These are phyloP conservation scores for Oscheius onirici DNA, from an alignment of 2,888 invertebrate genomes.

Conservation along the genomic window DNA sequence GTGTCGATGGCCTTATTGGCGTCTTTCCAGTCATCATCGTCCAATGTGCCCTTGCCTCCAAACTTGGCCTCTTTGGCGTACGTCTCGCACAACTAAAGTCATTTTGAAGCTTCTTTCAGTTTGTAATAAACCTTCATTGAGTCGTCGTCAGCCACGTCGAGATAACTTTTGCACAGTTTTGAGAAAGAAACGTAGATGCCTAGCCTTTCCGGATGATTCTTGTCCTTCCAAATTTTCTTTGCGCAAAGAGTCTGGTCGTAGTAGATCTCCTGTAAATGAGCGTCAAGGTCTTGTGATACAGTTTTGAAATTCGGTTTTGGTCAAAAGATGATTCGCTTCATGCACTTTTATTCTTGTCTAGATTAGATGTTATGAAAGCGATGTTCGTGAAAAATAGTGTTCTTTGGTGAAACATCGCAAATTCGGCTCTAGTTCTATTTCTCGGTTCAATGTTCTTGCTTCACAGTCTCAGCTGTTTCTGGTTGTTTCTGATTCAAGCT, in stretches of 20 bases:
- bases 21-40: constrained; percentile 55
- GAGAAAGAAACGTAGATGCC: constrained; percentile 50
- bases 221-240: constrained; percentile 55
- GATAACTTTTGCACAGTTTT: constrained; percentile 57
- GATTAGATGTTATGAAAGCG: too few species aligned
- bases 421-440: too few species aligned
- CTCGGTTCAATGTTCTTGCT: too few species aligned
- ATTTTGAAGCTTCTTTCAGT: background rate
- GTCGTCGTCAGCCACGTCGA: constrained; percentile 59
- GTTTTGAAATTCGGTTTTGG: background rate
- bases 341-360: too few species aligned
- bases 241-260: constrained; percentile 50
- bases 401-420: too few species aligned
- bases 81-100: constrained; percentile 48
- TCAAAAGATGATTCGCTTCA: background rate
- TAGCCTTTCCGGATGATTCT: constrained; percentile 48
- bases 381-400: too few species aligned
- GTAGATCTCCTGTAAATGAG: constrained; percentile 47
- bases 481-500: too few species aligned
- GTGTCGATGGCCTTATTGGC: constrained; percentile 51
- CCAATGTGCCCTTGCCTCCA: constrained; percentile 50
- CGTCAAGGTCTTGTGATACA: background rate
- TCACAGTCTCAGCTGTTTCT: too few species aligned
- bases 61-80: constrained; percentile 59
- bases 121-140: constrained; percentile 49